Percentiles rank a stretch among this genome's conserved stretches.
Conservation (phyloP, 2,888 invertebrate genomes). For the Athripsodes cinereus region DNA sequence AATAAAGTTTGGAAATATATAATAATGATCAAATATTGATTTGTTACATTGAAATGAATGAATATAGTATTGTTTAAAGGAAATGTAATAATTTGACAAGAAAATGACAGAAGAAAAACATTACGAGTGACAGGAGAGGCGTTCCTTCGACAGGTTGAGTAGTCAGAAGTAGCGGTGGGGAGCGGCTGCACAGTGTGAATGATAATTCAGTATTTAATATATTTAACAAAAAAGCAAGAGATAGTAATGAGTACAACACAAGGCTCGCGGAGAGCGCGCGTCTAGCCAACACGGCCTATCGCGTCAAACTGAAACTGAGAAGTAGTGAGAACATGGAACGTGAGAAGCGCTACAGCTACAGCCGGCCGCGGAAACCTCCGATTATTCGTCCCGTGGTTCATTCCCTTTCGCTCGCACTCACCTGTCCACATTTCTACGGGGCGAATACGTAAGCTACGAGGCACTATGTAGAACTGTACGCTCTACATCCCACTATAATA, state of each 20-base stretch:
- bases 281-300: conserved; percentile 28
- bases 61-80: neutral
- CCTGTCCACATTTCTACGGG: conserved; percentile 15
- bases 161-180: conserved; percentile 6
- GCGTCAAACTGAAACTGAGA: conserved; percentile 25
- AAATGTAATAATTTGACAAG: neutral
- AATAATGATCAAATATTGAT: neutral
- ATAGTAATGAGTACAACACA: conserved; percentile 20
- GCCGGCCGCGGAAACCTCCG: conserved; percentile 7
- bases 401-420: conserved; percentile 16
- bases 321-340: too few species aligned
- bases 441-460: conserved; percentile 3
- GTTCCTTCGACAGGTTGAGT: conserved; percentile 14
- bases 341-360: neutral
- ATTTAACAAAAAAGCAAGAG: conserved; percentile 23
- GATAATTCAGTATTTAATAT: conserved; percentile 15
- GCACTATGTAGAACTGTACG: neutral
- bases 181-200: conserved; percentile 5
- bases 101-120: conserved; percentile 4
- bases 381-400: conserved; percentile 10
- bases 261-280: conserved; percentile 27
- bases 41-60: neutral
- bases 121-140: conserved; percentile 14
- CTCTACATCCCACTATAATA: neutral
- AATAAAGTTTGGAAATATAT: neutral